These are phyloP conservation scores for Apamea monoglypha DNA, from an alignment of 2,888 invertebrate species.

Conservation along the genomic window DNA sequence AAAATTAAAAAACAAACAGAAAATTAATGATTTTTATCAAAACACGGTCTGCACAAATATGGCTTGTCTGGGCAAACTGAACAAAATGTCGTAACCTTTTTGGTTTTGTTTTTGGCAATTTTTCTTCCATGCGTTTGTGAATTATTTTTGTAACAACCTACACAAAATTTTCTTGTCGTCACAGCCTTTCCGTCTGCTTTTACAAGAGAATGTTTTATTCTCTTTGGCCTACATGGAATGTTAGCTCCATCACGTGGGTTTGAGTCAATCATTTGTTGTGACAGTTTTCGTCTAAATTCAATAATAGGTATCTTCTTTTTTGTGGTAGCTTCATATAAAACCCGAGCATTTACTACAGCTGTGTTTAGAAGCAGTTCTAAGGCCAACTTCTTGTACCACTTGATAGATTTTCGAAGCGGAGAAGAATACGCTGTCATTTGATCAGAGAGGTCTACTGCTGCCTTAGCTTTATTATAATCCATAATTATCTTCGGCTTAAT, in stretches of 20 bases:
- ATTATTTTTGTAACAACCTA: constrained; percentile 27
- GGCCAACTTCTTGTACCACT: constrained; percentile 73
- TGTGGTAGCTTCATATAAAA: constrained; percentile 17
- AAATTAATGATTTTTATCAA: constrained; percentile 13
- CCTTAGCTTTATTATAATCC: too few relatives aligned
- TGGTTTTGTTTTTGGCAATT: constrained; percentile 25
- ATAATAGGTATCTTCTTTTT: constrained; percentile 25
- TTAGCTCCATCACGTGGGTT: constrained; percentile 14
- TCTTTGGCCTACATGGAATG: constrained; percentile 21
- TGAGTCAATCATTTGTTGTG: constrained; percentile 11
- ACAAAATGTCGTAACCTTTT: constrained; percentile 17
- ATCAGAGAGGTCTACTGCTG: too few relatives aligned
- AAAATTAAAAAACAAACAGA: constrained; percentile 11
- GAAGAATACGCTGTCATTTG: constrained; percentile 62
- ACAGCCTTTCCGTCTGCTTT: constrained; percentile 11
- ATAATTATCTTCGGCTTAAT: too few relatives aligned
- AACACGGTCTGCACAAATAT: neutral
- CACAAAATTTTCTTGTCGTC: constrained; percentile 21
- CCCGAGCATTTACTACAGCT: constrained; percentile 24
- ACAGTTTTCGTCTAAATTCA: constrained; percentile 17
- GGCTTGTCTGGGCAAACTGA: constrained; percentile 4
- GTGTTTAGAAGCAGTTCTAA: constrained; percentile 34
- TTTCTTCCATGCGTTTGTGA: constrained; percentile 27
- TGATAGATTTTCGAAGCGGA: constrained; percentile 70
- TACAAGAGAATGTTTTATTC: too few relatives aligned